Base-by-base conservation (phyloP, 2,888 invertebrate species). In the Cryptocephalus primarius region DNA sequence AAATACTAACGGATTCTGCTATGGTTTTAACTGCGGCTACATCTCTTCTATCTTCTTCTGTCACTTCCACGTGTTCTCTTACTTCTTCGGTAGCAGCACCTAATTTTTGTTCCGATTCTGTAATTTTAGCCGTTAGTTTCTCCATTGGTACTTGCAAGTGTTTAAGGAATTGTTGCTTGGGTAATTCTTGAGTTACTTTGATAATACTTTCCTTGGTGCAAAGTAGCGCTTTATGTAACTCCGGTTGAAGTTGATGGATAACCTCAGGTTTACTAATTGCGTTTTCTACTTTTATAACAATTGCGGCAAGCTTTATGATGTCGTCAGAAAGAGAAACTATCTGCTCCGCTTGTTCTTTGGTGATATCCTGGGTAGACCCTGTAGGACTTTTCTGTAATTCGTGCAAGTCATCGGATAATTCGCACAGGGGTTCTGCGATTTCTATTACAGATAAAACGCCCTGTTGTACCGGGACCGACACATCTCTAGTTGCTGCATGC, bases 151-250 rank as follows among this genome's bases (percentile, higher is more conserved):
- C 40, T 33, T 43, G 36, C 12, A 40, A 45, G 9, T 36, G 32
- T 40, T 45, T 43, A 38, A 32, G 42, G 33, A 42, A 49, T 39
- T 44, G 44, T n/a, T 32, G 22, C 42, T 32, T 32, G 9, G 40
- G 45, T 41, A 12, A 38, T n/a, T 36, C n/a, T 34, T 38, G 34
- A 9, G 40, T 11, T 34, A 55, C 38, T 40, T 40, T 44, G 33
- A 46, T 43, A 14, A 58, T 45, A n/a, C 45, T 36, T 33, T 48
- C 43, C 51, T 58, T 58, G 9, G 55, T 12, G 40, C 47, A 45
- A 13, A 33, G 11, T 39, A 57, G 32, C 22, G 55, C 54, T 31
- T 48, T 46, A 11, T 48, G 45, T 9, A 50, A 13, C 47, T 51
- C 46, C 33, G 49, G 40, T 41, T 41, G 48, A 34, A 47, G 39